Evolutionary conservation across 2,113 vertebrate genomes (phyloP).

Genomic region (Pomatostomus ruficeps): DNA sequence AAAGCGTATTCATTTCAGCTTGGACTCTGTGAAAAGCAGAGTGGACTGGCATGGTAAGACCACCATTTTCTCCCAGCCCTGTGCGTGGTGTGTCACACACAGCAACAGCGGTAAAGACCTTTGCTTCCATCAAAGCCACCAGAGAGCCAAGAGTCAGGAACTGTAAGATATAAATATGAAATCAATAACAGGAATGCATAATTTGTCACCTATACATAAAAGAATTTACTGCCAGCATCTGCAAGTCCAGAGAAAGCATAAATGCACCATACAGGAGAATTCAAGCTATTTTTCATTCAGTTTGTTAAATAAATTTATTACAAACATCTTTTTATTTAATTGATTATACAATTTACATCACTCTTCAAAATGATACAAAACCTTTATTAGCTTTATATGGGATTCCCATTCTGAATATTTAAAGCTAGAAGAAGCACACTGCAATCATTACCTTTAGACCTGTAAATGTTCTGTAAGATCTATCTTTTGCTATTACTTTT

Average conservation of each 20-base stretch:
- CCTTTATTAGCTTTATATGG: background rate
- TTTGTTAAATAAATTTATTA: slow-evolving; percentile 15
- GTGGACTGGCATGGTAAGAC: background rate
- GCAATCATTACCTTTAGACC: background rate
- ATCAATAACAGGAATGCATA: background rate
- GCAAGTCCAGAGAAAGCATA: background rate
- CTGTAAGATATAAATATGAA: background rate
- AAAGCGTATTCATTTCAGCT: background rate
- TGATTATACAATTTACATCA: slow-evolving; percentile 3
- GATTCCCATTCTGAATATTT: background rate
- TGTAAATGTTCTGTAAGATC: background rate
- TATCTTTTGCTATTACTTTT: background rate
- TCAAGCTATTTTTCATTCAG: background rate
- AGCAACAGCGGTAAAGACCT: background rate
- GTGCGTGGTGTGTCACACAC: background rate
- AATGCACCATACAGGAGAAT: background rate
- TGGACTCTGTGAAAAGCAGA: background rate
- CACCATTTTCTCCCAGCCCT: background rate
- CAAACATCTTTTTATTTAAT: background rate
- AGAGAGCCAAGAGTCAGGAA: background rate
- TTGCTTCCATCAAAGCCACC: background rate
- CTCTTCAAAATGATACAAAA: background rate
- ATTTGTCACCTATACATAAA: background rate
- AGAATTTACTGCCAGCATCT: background rate
- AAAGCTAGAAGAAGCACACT: slow-evolving; percentile 9